Conservation (phyloP, 2,113 vertebrate genomes). For the Rhineura floridana region DNA sequence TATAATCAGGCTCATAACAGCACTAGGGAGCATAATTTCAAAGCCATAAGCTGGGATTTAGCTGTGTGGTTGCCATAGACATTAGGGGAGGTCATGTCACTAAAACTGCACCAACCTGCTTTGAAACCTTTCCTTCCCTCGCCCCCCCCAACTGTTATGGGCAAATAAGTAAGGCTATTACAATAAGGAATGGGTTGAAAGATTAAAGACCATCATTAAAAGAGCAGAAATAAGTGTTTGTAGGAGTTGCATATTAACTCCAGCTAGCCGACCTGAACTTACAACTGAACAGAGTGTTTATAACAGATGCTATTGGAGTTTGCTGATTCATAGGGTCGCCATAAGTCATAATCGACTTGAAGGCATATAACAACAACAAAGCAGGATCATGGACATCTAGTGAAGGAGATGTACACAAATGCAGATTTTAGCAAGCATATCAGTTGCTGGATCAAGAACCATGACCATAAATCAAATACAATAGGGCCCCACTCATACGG, state of each 20-base stretch:
- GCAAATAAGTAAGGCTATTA: slow-evolving; percentile 52
- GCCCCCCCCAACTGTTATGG: slow-evolving; percentile 33
- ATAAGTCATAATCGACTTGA: too few species aligned
- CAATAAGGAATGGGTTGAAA: slow-evolving; percentile 41
- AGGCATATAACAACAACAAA: too few species aligned
- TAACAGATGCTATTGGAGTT: too few species aligned
- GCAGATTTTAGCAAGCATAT: too few species aligned
- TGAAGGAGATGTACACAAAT: too few species aligned
- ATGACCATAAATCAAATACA: background rate
- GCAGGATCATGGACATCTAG: too few species aligned
- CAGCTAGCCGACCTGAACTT: too few species aligned
- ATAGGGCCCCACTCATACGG: too few species aligned
- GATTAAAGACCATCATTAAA: slow-evolving; percentile 49
- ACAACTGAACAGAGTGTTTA: too few species aligned
- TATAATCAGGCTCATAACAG: slow-evolving; percentile 47
- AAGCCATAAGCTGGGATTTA: slow-evolving; percentile 47
- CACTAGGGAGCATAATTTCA: slow-evolving; percentile 39
- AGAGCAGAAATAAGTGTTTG: slow-evolving; percentile 38
- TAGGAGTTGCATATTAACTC: background rate
- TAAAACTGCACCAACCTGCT: slow-evolving; percentile 46
- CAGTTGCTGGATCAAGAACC: background rate
- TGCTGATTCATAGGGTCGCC: too few species aligned
- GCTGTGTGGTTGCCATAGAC: background rate
- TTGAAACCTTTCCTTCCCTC: slow-evolving; percentile 21
- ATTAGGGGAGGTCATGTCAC: slow-evolving; percentile 24